phyloP scores from a whole-genome alignment of 1,140 invertebrate genomes.

The Saccostrea glomerata region DNA sequence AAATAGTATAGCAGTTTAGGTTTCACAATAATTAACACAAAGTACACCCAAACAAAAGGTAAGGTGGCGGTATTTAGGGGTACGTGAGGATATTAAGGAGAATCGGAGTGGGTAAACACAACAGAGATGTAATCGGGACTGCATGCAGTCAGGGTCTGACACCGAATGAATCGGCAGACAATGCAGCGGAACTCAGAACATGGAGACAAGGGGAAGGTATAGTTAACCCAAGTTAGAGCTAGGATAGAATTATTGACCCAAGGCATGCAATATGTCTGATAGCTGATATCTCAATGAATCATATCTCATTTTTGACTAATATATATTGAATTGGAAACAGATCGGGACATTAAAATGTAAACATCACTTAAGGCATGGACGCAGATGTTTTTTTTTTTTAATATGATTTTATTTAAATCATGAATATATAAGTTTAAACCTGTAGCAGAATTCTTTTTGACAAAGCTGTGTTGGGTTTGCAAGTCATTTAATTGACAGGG shows the following conservation, averaged over 20 bases:
- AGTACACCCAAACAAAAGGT: conserved; percentile 28
- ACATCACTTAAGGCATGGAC: not conserved
- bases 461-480: no score
- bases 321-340: not conserved
- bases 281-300: conserved; percentile 8
- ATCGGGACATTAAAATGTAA: not conserved
- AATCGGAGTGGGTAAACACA: not conserved
- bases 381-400: not conserved
- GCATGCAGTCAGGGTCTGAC: not conserved
- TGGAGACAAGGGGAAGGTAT: not conserved
- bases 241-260: not conserved
- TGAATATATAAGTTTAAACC: not conserved
- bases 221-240: not conserved
- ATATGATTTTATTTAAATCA: not conserved
- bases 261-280: conserved; percentile 21
- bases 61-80: not conserved
- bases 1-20: conserved; percentile 25
- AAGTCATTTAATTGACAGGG: not conserved
- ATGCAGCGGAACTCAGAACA: not conserved
- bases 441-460: not conserved
- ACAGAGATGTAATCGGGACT: not conserved
- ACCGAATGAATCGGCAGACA: not conserved
- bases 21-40: conserved; percentile 37
- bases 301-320: not conserved
- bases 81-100: not conserved